Base-by-base conservation (phyloP, 2,113 vertebrate genomes). In the Oxyura jamaicensis region DNA sequence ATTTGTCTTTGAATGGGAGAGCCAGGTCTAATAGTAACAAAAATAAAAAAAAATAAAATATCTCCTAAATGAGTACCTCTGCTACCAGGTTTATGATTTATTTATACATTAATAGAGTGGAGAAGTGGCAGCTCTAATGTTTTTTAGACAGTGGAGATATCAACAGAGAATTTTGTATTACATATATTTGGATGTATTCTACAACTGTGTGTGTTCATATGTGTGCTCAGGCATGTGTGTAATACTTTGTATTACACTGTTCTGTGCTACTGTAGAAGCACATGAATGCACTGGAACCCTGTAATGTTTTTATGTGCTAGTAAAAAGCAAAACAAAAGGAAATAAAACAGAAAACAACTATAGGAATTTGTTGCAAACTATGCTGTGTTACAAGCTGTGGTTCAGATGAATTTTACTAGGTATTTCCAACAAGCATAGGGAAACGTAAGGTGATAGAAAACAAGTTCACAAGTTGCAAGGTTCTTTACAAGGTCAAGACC, bases 151-250 rank as follows among this genome's bases (percentile, higher is more conserved):
- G 13, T 16, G 7, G 18, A 67, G 9, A 41, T 35, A 42, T 83
- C 28, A 72, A 28, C 4, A 86, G 33, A 39, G 20, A 77, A 63
- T 41, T 82, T 56, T 82, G 12, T n/a, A 73, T 52, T 28, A 67
- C 35, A 26, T 8, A 26, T 50, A 29, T 13, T 25, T 33, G 7
- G 44, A 28, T 36, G 2, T 16, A 52, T 50, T 66, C 6, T 42
- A n/a, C 6, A 39, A n/a, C 28, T 78, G 20, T 2, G 4, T 67
- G 22, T n/a, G 22, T 79, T 75, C 25, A 52, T 20, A 13, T 23
- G 10, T 8, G 10, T 48, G 46, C 35, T 53, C 29, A 53, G 26
- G 13, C 3, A 7, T 0, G 0, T 10, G 2, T 69, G 12, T 63
- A 59, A 44, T 39, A 55, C 12, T 59, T 59, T 10, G 11, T 33